Base-by-base conservation (phyloP, 2,888 invertebrate species). In the Volucella zonaria region DNA sequence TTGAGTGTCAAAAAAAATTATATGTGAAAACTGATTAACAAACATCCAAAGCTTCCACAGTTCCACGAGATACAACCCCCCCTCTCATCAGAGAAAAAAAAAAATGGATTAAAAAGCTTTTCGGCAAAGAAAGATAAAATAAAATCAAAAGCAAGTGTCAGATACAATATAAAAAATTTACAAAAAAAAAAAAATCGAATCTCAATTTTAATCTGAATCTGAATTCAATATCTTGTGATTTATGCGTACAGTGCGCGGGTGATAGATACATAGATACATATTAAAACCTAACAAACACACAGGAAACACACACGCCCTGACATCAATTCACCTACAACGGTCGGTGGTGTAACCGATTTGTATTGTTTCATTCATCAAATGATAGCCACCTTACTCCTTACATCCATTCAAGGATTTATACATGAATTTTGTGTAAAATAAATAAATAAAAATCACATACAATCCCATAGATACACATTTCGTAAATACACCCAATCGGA, bases 291-390 rank as follows among this genome's bases (percentile, higher is more conserved):
- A 31, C 31, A 31, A 40, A 54, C 38, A 78, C 49, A 54, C n/a
- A 66, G 59, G 45, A 74, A 40, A 74, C 23, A 61, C 31, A 31
- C 67, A 79, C 74, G 67, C 61, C 56, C 51, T 58, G 43, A 75
- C 38, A 15, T 31, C 66, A 58, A 79, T 14, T 31, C n/a, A 51
- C 23, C 11, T 45, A 47, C n/a, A 23, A 66, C 18, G 18, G n/a
- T n/a, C 45, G 64, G 45, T 14, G 14, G 45, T 74, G 14, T 66
- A 31, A 31, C 56, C 43, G 59, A 56, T 62, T 67, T 66, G 10
- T 74, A 66, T 74, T 74, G 52, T 74, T 83, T 83, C 83, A 83
- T 83, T 83, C 83, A 83, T 80, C 66, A 80, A 83, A 83, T 54
- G 59, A 71, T 49, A 58, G 49, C 31, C 40, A 47, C 38, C 49